Percentiles rank a stretch among this genome's conserved stretches.
These are phyloP conservation scores for Acanthopagrus latus DNA, from an alignment of 2,797 vertebrate species.

Conservation along the genomic window DNA sequence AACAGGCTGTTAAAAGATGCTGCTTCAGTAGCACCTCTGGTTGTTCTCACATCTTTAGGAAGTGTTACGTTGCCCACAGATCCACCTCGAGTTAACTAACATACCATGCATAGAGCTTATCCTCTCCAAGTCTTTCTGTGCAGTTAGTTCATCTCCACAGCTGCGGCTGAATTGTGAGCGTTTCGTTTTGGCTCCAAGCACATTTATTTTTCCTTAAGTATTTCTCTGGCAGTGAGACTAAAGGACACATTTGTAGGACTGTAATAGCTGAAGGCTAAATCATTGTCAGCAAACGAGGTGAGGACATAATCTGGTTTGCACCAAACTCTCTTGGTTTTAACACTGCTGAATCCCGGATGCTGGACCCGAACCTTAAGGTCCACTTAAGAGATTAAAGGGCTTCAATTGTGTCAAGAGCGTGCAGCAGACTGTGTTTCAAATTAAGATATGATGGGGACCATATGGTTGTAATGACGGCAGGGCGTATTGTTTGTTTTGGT, in stretches of 20 bases:
- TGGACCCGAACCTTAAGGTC: slow-evolving; percentile 17
- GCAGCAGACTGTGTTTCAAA: slow-evolving; percentile 36
- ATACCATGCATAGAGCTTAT: slow-evolving; percentile 26
- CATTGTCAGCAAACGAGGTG: slow-evolving; percentile 21
- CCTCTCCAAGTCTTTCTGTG: slow-evolving; percentile 33
- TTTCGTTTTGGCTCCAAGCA: slow-evolving; percentile 31
- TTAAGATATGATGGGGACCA: slow-evolving; percentile 53
- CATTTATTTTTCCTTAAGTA: not conserved
- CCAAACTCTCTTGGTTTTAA: slow-evolving; percentile 11
- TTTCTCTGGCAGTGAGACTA: slow-evolving; percentile 1
- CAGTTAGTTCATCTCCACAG: slow-evolving; percentile 20
- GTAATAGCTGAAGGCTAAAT: slow-evolving; percentile 2
- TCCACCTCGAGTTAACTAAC: slow-evolving; percentile 33
- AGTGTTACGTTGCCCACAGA: slow-evolving; percentile 57
- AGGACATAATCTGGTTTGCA: slow-evolving; percentile 30
- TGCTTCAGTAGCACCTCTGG: slow-evolving; percentile 19
- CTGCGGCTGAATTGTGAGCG: slow-evolving; percentile 21
- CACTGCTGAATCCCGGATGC: slow-evolving; percentile 26
- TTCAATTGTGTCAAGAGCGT: slow-evolving; percentile 45
- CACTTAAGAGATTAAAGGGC: slow-evolving; percentile 44
- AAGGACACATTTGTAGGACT: slow-evolving; percentile 6
- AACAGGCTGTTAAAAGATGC: slow-evolving; percentile 6
- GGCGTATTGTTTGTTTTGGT: slow-evolving; percentile 58
- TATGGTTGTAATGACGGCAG: slow-evolving; percentile 44
- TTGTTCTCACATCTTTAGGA: slow-evolving; percentile 46